Percentiles rank a stretch among this genome's conserved stretches.
These are phyloP conservation scores for Novumbra hubbsi DNA, from an alignment of 2,797 vertebrate species.

Conservation along the genomic window DNA sequence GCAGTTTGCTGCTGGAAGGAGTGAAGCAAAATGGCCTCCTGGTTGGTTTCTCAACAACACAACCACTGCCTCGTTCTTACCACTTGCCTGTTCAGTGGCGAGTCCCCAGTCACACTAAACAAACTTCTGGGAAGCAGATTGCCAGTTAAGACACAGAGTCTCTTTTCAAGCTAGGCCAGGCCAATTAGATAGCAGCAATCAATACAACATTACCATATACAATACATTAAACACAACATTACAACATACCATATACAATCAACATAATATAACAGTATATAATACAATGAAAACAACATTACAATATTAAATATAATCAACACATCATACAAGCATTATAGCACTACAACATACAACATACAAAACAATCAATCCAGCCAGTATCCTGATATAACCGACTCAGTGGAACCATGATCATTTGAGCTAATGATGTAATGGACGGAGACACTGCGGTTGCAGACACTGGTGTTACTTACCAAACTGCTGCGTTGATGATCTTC, in stretches of 20 bases:
- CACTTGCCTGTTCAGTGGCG: neutral
- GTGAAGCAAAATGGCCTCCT: neutral
- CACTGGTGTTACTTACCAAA: slow-evolving; percentile 76
- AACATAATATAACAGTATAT: no score
- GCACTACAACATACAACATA: no score
- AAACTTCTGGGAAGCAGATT: neutral
- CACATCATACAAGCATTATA: no score
- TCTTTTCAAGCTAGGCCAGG: no score
- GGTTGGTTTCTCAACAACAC: neutral
- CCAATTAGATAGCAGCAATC: no score
- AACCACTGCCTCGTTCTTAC: slow-evolving; percentile 14
- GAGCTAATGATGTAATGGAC: neutral
- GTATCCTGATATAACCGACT: neutral
- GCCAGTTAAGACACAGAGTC: no score
- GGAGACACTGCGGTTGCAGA: neutral
- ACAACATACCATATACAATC: no score
- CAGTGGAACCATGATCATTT: neutral
- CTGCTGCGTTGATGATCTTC: slow-evolving; percentile 88
- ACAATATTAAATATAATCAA: no score
- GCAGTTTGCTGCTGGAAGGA: neutral
- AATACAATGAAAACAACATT: no score
- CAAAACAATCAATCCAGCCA: neutral
- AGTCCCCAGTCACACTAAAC: neutral
- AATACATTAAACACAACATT: no score
- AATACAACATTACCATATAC: no score